Conservation (phyloP, 2,113 vertebrate genomes). For the Microtus pennsylvanicus region DNA sequence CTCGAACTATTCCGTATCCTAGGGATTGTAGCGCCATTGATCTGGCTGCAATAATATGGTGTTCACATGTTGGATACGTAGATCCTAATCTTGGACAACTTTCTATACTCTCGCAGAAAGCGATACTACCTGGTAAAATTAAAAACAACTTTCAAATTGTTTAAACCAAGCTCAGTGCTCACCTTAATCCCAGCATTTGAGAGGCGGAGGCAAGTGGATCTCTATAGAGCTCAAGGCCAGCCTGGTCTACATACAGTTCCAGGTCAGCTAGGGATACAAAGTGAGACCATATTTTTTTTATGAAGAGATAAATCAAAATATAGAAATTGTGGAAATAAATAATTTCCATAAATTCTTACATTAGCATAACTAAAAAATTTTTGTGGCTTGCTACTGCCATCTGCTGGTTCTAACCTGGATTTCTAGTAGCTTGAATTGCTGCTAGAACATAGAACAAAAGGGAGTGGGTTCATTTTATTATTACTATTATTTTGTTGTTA, state of each 20-base stretch:
- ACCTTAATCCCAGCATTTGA: not conserved
- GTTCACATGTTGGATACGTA: conserved; percentile 14
- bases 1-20: conserved; percentile 7
- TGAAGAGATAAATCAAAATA: not conserved
- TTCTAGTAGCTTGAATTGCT: not conserved
- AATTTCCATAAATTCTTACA: conserved; percentile 37
- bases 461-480: not conserved
- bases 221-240: no score
- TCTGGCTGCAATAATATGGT: not conserved
- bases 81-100: conserved; percentile 23
- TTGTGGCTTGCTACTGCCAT: conserved; percentile 74
- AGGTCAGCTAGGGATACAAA: not conserved
- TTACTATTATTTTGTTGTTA: no score
- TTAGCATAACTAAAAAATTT: not conserved
- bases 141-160: not conserved
- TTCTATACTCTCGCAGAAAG: not conserved
- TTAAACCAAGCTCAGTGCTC: conserved; percentile 20
- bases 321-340: not conserved
- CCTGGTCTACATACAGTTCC: not conserved
- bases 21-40: not conserved
- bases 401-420: conserved; percentile 65
- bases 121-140: conserved; percentile 16
- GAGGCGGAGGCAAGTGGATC: not conserved
- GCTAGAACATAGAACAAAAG: not conserved
- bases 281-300: not conserved